Base-by-base conservation (phyloP, 1,140 invertebrate genomes). In the Drosophila obscura region DNA sequence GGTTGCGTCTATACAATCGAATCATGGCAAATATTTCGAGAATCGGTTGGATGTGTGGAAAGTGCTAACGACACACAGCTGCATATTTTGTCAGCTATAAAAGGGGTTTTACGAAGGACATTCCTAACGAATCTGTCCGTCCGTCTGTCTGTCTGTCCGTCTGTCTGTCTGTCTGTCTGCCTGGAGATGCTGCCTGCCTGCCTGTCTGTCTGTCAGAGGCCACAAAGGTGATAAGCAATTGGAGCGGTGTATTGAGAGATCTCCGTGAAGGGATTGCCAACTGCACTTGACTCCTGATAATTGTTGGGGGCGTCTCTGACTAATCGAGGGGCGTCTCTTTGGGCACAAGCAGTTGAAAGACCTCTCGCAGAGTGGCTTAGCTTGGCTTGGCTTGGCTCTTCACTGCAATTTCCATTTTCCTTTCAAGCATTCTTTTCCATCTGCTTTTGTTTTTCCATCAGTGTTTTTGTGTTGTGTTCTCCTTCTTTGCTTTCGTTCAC, bases 161-260 rank as follows among this genome's bases (percentile, higher is more conserved):
- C 53, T 73, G 77, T 61, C 79, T 81, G 79, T 73, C 78, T 58
- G 49, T n/a, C 24, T 5, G 5, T 28, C 26, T 28, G 26, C 13
- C 35, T 39, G 35, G 19, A 19, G 19, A 19, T 19, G 19, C 19
- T 19, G 19, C 19, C 19, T 1, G 19, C 19, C 19, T 19, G 19
- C 1, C 19, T 19, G 5, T 28, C 26, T 28, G 26, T 13, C 35
- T 39, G 35, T 13, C 35, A 39, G 35, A 13, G 35, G 69, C 60
- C 79, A 83, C 72, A 77, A 79, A 80, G 80, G 80, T 84, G 80
- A 83, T 84, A 84, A 82, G 80, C 80, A 82, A 83, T 82, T 83
- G 67, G 51, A 35, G 51, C 8, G 63, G 44, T 43, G 52, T 22
- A 46, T n/a, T 8, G 61, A 9, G 19, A 28, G 22, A 43, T 22